Evolutionary conservation across 2,113 vertebrate species (phyloP), one percentile per base, ranked within the genome.

Genomic region (Catharus fuscescens): DNA sequence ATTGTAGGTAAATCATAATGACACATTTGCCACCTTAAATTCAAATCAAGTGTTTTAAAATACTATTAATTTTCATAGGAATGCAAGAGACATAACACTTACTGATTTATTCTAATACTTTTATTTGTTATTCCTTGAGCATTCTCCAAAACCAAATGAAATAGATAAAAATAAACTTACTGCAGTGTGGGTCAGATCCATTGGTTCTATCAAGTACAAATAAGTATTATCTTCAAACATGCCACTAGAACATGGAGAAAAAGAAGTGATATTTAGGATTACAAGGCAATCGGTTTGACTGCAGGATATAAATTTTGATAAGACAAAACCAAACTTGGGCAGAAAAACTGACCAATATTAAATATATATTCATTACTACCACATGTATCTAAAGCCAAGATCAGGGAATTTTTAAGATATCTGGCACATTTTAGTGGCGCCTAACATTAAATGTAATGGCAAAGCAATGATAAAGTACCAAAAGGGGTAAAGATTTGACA

Each of bases 181-280:
- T 82, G 97, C 96, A 73, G 94, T 97, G 93, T 99, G 98, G 74
- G 95, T 98, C 97, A 99, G 98, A 86, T 98, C 97, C 95, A 98
- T 84, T 0, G 99, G 99, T 96, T 99, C 98, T 96, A 99, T 99
- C 97, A 98, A 98, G 91, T 99, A 99, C 79, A 98, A 74, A 25
- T 98, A 98, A 93, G 97, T 94, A 82, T 96, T 97, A 86, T 99
- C 99, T 96, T 99, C 99, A 98, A 99, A 99, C 98, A 99, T 99
- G 79, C 99, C 99, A 92, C 99, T 99, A 79, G 24, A 90, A 95
- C 8, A 78, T 61, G 54, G 84, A 97, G 93, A 84, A 96, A 53
- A 81, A 88, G 50, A 34, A 71, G 24, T 65, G 10, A 73, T 60
- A 67, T 66, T 92, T 88, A 92, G 66, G 20, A 88, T 36, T 67